These are phyloP conservation scores for Ornithoptera alexandrae DNA, from an alignment of 2,888 invertebrate genomes.

Conservation along the genomic window DNA sequence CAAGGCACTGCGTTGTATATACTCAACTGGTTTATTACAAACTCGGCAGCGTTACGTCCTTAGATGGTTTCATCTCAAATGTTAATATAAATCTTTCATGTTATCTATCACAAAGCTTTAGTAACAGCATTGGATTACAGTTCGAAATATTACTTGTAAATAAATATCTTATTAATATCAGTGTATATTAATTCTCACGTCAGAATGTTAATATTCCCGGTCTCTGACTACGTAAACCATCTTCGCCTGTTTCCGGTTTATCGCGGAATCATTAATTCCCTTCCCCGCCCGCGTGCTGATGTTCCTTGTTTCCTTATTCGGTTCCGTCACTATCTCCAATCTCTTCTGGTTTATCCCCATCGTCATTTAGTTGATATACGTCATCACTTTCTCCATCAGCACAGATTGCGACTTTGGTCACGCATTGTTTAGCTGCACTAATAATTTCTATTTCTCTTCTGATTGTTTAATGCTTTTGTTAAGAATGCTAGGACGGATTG, in stretches of 20 bases:
- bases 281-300: conserved; percentile 5
- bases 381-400: conserved; percentile 21
- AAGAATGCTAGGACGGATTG: too few species aligned
- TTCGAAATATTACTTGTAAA: neutral
- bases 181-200: conserved; percentile 11
- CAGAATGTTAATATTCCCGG: conserved; percentile 13
- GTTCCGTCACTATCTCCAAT: conserved; percentile 3
- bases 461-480: neutral
- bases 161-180: conserved; percentile 12
- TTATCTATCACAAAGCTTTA: neutral
- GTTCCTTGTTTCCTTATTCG: conserved; percentile 4
- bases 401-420: conserved; percentile 30
- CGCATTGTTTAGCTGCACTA: neutral
- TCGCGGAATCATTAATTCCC: conserved; percentile 15
- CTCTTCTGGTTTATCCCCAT: conserved; percentile 6
- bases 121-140: neutral
- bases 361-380: neutral
- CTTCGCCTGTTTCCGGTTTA: conserved; percentile 17
- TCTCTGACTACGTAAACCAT: conserved; percentile 12
- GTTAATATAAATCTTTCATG: too few species aligned
- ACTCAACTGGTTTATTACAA: too few species aligned
- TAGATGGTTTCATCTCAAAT: too few species aligned
- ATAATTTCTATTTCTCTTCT: neutral
- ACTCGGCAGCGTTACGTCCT: too few species aligned
- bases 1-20: too few species aligned